Conservation (phyloP, 2,797 vertebrate genomes). For the Tenualosa thibaudeaui region DNA sequence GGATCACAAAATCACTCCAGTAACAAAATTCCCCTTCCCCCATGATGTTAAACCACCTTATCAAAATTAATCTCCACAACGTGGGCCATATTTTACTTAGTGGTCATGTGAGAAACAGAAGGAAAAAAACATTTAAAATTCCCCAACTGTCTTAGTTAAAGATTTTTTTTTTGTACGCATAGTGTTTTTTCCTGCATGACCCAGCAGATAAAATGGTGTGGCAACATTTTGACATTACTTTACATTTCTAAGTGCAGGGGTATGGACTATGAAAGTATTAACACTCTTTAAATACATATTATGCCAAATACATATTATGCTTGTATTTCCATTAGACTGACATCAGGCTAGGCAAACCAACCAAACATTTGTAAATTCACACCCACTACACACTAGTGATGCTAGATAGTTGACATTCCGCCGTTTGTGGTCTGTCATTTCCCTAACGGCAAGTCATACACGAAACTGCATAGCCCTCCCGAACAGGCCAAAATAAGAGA, state of each 20-base stretch:
- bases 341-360: too few species aligned
- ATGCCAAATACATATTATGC: too few species aligned
- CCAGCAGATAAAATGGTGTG: background rate
- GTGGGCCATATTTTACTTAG: background rate
- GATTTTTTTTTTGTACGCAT: background rate
- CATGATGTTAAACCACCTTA: slow-evolving; percentile 47
- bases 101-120: background rate
- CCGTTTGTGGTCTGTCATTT: too few species aligned
- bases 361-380: too few species aligned
- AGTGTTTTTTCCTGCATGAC: background rate
- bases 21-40: slow-evolving; percentile 57
- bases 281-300: background rate
- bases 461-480: too few species aligned
- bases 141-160: background rate
- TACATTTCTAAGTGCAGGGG: background rate
- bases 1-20: slow-evolving; percentile 65
- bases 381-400: too few species aligned
- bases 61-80: slow-evolving; percentile 38
- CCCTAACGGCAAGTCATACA: too few species aligned
- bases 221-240: background rate
- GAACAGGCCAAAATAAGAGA: too few species aligned
- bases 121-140: background rate
- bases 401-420: too few species aligned
- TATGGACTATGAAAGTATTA: background rate
- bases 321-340: too few species aligned